Base-by-base conservation (phyloP, 2,888 invertebrate species). In the Harpagoxenus sublaevis region DNA sequence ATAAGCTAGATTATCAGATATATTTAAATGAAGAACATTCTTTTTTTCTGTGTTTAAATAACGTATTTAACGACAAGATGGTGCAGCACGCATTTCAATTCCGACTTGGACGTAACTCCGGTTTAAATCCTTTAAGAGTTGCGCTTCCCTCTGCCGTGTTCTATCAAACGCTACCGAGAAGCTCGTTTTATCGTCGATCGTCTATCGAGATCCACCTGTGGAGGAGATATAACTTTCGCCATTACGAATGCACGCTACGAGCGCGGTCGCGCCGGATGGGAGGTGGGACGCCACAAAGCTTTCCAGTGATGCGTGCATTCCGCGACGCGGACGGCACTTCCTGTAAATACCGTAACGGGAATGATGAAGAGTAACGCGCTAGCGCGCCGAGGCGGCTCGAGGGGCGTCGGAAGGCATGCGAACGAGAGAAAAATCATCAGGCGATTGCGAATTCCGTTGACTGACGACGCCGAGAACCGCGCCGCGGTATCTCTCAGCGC, bases 281-380 rank as follows among this genome's bases (percentile, higher is more conserved):
- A 60, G 23, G 45, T 31, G 31, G 60, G 18, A 48, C 39, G 60
- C 66, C 57, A 18, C 60, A 60, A 68, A 51, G 60, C 48, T 62
- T 81, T 71, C 60, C 60, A 81, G 60, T 60, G 79, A 79, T 79
- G 68, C 68, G 78, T 48, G 68, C 68, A 79, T 79, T 79, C 68
- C 70, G 12, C 79, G 79, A 48, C 35, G 45, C 35, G 42, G 51
- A 79, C 57, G 78, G 42, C 45, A 23, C 48, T 81, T 71, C 60
- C 70, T 62, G 60, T 57, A 60, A 70, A 60, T 79, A 79, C 57
- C 39, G 79, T 81, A 71, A 70, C 70, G 55, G 60, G 60, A 48
- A 48, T 35, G 35, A 48, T 35, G 35, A 39, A 51, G 48, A 70
- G 48, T 66, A 45, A 23, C 66, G n/a, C 42, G 77, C 31, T 35